Conservation (phyloP, 2,113 vertebrate genomes). For the Apistogramma diplotaenia region DNA sequence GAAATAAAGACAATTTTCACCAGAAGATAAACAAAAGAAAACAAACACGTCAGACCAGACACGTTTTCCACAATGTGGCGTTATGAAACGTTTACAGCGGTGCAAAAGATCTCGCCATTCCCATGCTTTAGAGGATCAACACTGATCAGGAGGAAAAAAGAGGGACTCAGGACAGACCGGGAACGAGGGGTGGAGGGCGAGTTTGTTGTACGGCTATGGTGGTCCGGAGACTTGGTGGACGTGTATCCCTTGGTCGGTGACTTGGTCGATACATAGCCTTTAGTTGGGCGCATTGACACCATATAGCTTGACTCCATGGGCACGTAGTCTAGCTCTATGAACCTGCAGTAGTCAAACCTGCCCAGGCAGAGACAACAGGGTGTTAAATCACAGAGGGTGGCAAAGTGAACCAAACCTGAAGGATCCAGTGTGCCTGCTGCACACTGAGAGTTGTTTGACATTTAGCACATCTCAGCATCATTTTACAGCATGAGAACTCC, state of each 20-base stretch:
- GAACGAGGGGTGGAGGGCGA: slow-evolving; percentile 63
- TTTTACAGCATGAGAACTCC: slow-evolving; percentile 14
- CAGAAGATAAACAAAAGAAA: background rate
- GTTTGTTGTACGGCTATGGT: slow-evolving; percentile 68
- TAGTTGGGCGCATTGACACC: slow-evolving; percentile 81
- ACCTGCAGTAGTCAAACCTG: slow-evolving; percentile 85
- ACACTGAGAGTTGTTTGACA: background rate
- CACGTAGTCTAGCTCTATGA: slow-evolving; percentile 82
- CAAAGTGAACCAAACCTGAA: slow-evolving; percentile 2
- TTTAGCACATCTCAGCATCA: background rate
- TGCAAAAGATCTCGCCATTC: slow-evolving; percentile 21
- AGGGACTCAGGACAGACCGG: slow-evolving; percentile 46
- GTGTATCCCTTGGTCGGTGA: slow-evolving; percentile 71
- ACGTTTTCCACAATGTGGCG: background rate
- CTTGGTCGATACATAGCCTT: slow-evolving; percentile 70
- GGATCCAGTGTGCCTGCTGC: background rate
- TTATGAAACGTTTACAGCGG: slow-evolving; percentile 23
- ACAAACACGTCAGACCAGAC: background rate
- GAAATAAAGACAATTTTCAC: background rate
- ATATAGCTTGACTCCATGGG: slow-evolving; percentile 81
- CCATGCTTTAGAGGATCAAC: slow-evolving; percentile 47
- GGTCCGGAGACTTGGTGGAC: slow-evolving; percentile 73
- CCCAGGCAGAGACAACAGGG: slow-evolving; percentile 70
- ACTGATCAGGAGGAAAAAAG: background rate
- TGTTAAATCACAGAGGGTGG: slow-evolving; percentile 56